Evolutionary conservation across 2,888 invertebrate genomes (phyloP).

Genomic region (Hemicrepidius hirtus): DNA sequence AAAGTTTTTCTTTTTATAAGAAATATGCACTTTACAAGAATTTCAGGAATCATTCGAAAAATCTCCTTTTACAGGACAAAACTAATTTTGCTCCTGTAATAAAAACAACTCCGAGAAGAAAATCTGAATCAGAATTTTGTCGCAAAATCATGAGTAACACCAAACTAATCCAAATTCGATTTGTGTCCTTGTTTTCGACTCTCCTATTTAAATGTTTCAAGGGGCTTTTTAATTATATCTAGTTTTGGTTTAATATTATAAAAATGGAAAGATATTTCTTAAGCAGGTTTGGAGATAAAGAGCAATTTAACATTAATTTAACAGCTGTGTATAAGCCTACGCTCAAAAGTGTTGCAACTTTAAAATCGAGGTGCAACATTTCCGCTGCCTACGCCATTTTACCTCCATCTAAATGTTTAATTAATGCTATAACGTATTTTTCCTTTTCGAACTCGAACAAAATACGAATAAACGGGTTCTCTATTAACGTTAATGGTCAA

Average conservation of each 20-base stretch:
- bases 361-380: constrained; percentile 59
- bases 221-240: constrained; percentile 3
- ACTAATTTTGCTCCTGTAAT: neutral
- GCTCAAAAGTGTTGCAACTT: constrained; percentile 54
- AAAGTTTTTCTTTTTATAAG: too few species aligned
- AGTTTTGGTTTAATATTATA: neutral
- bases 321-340: constrained; percentile 43
- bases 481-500: constrained; percentile 14
- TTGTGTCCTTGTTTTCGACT: constrained; percentile 4
- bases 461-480: constrained; percentile 34
- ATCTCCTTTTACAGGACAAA: constrained; percentile 6
- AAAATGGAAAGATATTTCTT: constrained; percentile 10
- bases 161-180: neutral
- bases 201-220: neutral
- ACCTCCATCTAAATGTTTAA: constrained; percentile 41
- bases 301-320: constrained; percentile 36
- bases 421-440: constrained; percentile 39
- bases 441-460: constrained; percentile 11
- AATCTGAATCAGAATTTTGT: neutral
- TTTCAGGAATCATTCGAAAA: neutral
- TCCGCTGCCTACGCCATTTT: constrained; percentile 59
- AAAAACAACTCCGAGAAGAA: constrained; percentile 15
- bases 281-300: constrained; percentile 20
- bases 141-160: constrained; percentile 1
- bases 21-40: neutral